A percentile compares a stretch with the other conserved stretches of the same genome.
Evolutionary conservation across 1,140 invertebrate species (phyloP).

Genomic region (Calosoma granatense): DNA sequence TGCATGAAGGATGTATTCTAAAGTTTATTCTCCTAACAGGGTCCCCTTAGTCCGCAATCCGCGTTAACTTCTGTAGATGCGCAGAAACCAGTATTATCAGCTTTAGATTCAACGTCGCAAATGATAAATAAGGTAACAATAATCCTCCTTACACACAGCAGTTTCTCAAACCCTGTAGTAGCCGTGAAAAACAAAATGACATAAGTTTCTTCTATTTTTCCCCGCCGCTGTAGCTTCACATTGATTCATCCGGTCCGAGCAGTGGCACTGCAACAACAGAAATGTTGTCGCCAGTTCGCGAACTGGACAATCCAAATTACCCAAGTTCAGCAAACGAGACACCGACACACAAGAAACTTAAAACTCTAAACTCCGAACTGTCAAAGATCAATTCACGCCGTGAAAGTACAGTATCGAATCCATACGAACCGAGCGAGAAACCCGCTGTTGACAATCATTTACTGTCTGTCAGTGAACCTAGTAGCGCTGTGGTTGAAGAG

Average conservation of each 20-base stretch:
- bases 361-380: conserved; percentile 22
- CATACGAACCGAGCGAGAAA: not conserved
- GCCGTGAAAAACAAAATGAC: too few relatives aligned
- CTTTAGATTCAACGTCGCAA: not conserved
- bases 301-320: conserved; percentile 8
- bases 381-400: conserved; percentile 22
- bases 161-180: too few relatives aligned
- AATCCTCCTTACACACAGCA: too few relatives aligned
- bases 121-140: not conserved
- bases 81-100: conserved; percentile 15
- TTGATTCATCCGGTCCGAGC: conserved; percentile 15
- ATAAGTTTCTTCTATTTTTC: not conserved
- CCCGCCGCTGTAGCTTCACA: too few relatives aligned
- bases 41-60: conserved; percentile 27
- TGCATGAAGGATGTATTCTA: conserved; percentile 24
- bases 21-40: conserved; percentile 16
- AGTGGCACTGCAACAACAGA: conserved; percentile 27
- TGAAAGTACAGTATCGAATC: conserved; percentile 6
- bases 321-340: not conserved
- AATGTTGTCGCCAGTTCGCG: conserved; percentile 26
- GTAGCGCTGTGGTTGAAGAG: not conserved
- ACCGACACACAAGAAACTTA: not conserved
- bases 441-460: not conserved
- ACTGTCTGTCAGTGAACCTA: not conserved
- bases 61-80: conserved; percentile 24